Evolutionary conservation across 1,140 invertebrate species (phyloP), one percentile per base, ranked within the genome.

Genomic region (Leptinotarsa defecta): DNA sequence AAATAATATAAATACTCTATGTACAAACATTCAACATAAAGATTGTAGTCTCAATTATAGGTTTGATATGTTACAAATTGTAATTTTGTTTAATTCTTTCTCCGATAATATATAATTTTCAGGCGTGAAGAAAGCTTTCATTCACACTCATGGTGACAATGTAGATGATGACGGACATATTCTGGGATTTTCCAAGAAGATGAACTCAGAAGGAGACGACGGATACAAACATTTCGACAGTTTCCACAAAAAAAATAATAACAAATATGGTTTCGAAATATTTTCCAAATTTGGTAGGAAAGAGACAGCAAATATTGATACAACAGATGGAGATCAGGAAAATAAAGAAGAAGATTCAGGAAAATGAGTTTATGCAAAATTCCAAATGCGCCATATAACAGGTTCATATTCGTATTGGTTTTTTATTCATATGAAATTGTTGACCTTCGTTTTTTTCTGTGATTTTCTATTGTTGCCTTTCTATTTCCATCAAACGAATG

Each of bases 161-260:
- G 81, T 76, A 17, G 74, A 76, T 15, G 78, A 71, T 17, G 81
- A 83, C 19, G 90, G 91, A 68, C 90, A 90, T 48, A 88, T 91
- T 74, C 89, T 91, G 72, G 92, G 91, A 3, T 92, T 91, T 84
- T 87, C 89, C 57, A 88, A 89, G 76, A 89, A 89, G 80, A 89
- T 87, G 82, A 86, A 88, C 22, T 90, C 89, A 78, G 89, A 91
- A 74, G 91, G 91, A 11, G 89, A 90, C 81, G 89, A 91, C 77
- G 91, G 91, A 0, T 93, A 92, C 86, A 91, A 92, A 82, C 89
- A 89, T 77, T 90, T 90, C 77, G 91, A 92, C 81, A 91, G 90
- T 61, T 92, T 88, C 85, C 91, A 92, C 85, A 92, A 92, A 84
- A 91, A 90, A 81, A 89, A 89, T 20, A 91, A 91, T 3, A 91